Evolutionary conservation across 1,140 invertebrate genomes (phyloP), one percentile per base, ranked within the genome.

Genomic region (Trichomalopsis sarcophagae): DNA sequence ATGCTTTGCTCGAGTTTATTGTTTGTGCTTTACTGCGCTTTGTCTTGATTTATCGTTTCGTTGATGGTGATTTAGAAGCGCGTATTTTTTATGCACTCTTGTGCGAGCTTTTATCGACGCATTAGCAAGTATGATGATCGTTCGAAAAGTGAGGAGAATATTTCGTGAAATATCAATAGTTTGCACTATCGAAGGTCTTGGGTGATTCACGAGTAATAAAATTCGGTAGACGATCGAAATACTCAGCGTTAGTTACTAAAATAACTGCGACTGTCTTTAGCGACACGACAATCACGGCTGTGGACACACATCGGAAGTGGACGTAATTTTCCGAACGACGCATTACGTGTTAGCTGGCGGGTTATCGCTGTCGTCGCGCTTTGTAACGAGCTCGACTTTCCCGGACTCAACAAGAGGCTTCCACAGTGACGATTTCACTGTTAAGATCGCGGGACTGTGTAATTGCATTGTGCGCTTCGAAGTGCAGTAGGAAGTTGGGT

Each of bases 321-420:
- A 66, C 62, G 36, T 66, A 79, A 79, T 66, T 33, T 79, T 79
- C 55, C 50, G 17, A 62, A n/a, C 55, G 21, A 62, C 17, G 17
- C 30, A n/a, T 79, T 62, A 79, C 27, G 44, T 55, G 40, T 55
- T 62, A 4, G 14, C 17, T 7, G 2, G 75, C 23, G 40, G 44
- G 0, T 27, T 47, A 77, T 50, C 40, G 27, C 47, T 30, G 14
- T 47, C 50, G 9, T 62, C 21, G 55, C 21, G 55, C 21, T 6
- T 33, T 33, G 1, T 40, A 27, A n/a, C 30, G 17, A 33, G 2
- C 21, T 69, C 33, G 78, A 62, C 55, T 62, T 62, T 62, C 55
- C 55, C 55, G 55, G 21, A n/a, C 55, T 62, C 9, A 62, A 62
- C 55, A n/a, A 62, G 5, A 62, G 55, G 21, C 55, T 21, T 17